These are phyloP conservation scores for Dipodomys ordii DNA, from an alignment of 2,113 vertebrate species.

Conservation along the genomic window DNA sequence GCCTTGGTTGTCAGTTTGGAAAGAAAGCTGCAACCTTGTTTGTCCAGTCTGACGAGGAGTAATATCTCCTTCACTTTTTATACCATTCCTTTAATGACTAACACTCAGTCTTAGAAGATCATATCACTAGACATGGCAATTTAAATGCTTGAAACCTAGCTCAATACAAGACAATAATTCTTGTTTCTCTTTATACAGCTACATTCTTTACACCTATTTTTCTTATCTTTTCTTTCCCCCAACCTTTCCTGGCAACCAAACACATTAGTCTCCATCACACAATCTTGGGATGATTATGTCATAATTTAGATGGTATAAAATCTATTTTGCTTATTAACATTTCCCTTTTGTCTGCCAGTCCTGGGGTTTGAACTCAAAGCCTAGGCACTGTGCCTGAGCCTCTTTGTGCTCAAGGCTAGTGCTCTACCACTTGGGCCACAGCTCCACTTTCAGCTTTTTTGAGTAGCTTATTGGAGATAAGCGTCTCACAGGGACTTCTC, in stretches of 20 bases:
- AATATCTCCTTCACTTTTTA: neutral
- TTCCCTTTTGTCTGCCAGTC: neutral
- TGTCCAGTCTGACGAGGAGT: neutral
- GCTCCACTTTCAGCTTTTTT: too few species aligned
- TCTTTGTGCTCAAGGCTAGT: too few species aligned
- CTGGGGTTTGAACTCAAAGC: too few species aligned
- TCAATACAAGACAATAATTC: too few species aligned
- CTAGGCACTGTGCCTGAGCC: too few species aligned
- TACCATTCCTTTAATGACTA: neutral
- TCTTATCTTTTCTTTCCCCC: neutral
- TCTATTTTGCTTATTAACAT: neutral
- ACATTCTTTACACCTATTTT: neutral
- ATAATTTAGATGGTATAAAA: neutral
- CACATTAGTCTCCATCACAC: neutral
- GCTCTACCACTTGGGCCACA: too few species aligned
- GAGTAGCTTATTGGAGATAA: too few species aligned
- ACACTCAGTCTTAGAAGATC: neutral
- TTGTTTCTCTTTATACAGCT: neutral
- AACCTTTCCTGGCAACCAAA: neutral
- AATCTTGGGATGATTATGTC: neutral
- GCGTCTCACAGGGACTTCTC: too few species aligned
- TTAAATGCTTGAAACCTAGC: constrained; percentile 30
- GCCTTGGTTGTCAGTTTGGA: neutral
- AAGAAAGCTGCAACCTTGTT: neutral
- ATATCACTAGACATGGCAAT: neutral